phyloP scores from a whole-genome alignment of 2,113 vertebrate genomes.

The Engraulis encrasicolus region DNA sequence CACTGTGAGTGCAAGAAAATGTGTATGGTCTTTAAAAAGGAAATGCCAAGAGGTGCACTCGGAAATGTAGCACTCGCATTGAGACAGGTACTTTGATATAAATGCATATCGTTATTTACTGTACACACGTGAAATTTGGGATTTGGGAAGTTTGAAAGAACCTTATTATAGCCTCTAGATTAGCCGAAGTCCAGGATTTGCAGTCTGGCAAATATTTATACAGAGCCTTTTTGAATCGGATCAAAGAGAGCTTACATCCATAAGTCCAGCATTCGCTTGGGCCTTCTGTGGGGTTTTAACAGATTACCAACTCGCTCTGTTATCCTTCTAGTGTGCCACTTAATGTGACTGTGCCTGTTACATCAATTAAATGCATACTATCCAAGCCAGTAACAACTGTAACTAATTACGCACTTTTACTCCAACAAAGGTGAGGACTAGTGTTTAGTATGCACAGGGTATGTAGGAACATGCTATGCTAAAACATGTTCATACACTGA shows the following conservation, averaged over 20 bases:
- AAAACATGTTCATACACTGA: no score
- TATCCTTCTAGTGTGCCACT: no score
- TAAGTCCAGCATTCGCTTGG: neutral
- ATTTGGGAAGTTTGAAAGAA: neutral
- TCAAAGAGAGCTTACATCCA: neutral
- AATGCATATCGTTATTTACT: neutral
- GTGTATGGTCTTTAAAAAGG: neutral
- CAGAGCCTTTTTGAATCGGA: neutral
- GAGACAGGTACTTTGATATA: neutral
- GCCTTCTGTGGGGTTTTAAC: neutral
- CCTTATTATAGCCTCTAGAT: neutral
- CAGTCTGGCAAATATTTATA: neutral
- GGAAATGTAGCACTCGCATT: neutral
- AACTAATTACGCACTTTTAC: no score
- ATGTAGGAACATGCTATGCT: no score
- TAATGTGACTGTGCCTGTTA: no score
- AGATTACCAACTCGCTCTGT: neutral
- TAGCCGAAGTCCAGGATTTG: neutral
- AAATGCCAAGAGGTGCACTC: neutral
- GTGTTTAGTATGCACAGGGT: no score
- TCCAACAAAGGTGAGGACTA: no score
- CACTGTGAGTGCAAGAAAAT: neutral
- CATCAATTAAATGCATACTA: no score
- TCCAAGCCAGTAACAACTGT: no score
- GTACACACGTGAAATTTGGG: neutral